These are phyloP conservation scores for Aphelinus atriplicis DNA, from an alignment of 1,140 invertebrate genomes.

Conservation along the genomic window DNA sequence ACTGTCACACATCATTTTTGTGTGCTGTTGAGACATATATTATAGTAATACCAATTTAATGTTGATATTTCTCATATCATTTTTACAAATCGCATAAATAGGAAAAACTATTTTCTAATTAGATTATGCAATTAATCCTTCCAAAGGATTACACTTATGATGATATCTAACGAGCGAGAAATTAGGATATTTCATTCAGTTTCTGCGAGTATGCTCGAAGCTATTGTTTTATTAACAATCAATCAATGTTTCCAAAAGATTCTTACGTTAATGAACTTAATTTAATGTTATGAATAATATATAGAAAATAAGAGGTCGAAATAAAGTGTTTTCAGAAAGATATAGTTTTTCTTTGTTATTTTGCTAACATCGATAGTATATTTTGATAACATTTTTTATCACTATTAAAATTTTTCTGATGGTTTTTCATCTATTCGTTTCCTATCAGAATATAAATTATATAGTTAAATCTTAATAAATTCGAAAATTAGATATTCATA, in stretches of 20 bases:
- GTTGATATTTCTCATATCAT: not conserved
- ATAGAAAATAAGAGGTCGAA: too few relatives aligned
- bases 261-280: too few relatives aligned
- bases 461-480: constrained; percentile 32
- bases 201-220: too few relatives aligned
- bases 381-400: constrained; percentile 18
- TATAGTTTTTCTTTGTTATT: not conserved
- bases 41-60: not conserved
- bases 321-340: too few relatives aligned
- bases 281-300: too few relatives aligned
- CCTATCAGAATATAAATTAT: constrained; percentile 35
- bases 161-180: too few relatives aligned
- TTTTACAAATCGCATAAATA: not conserved
- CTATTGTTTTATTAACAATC: too few relatives aligned
- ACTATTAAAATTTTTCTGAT: constrained; percentile 24
- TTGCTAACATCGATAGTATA: constrained; percentile 35
- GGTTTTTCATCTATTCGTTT: too few relatives aligned
- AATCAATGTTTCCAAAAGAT: too few relatives aligned
- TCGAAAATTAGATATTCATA: not conserved
- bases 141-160: too few relatives aligned
- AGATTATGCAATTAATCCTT: too few relatives aligned
- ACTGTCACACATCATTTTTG: not conserved
- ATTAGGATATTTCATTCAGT: too few relatives aligned
- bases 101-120: constrained; percentile 1
- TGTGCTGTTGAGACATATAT: not conserved